Percentiles rank a stretch among this genome's conserved stretches.
phyloP scores from a whole-genome alignment of 1,140 invertebrate species.

The Galendromus occidentalis region DNA sequence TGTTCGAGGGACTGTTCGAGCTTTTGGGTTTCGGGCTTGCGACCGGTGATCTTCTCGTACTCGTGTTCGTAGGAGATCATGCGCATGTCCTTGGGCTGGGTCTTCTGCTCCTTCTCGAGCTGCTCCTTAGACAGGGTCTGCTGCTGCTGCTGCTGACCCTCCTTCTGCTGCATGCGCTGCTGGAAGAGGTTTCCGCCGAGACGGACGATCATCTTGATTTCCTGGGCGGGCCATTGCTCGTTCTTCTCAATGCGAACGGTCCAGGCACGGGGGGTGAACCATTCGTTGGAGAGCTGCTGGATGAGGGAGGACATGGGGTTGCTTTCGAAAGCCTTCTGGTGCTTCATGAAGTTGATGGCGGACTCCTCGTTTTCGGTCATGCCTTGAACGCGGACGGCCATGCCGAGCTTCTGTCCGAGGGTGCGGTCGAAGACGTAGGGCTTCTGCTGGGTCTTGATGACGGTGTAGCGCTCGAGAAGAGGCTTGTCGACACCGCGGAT shows the following conservation, averaged over 20 bases:
- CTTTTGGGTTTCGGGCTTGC: neutral
- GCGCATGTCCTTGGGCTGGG: neutral
- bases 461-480: neutral
- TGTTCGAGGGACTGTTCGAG: neutral
- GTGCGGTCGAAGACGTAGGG: neutral
- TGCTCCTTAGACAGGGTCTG: neutral
- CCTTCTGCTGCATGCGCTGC: neutral
- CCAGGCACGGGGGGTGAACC: conserved; percentile 3
- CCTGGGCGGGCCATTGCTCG: neutral
- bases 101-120: neutral
- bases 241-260: neutral
- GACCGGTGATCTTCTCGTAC: conserved; percentile 7
- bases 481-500: neutral
- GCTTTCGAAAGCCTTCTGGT: neutral
- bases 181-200: neutral
- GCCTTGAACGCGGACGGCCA: neutral
- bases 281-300: neutral
- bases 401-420: neutral
- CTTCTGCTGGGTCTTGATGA: conserved; percentile 6
- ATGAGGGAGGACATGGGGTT: neutral
- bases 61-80: neutral
- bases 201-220: neutral
- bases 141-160: neutral
- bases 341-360: neutral
- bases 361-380: neutral